Evolutionary conservation across 1,140 invertebrate species (phyloP), one percentile per base, ranked within the genome.

Genomic region (Aphis craccivora): DNA sequence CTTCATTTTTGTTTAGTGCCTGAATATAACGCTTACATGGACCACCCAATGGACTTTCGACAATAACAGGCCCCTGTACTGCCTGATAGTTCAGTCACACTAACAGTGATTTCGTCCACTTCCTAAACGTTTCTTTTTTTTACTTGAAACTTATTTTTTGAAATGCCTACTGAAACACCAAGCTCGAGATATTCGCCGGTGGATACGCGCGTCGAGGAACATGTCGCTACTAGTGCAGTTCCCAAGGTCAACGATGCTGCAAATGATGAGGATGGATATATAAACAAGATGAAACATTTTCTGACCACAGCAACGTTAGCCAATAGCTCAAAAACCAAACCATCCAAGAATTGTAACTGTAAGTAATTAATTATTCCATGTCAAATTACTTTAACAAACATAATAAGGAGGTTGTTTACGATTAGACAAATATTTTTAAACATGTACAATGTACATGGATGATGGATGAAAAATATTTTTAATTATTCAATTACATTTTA

Each of bases 301-400:
- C 76, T 93, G n/a, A 37, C 91, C 48, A 86, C 91, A 9, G 81
- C 76, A 22, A 40, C 91, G 20, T 40, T 83, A n/a, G 23, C 91
- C 25, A 84, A 86, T 30, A 83, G 25, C 25, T 83, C 81, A 9
- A 93, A 84, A 14, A 53, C 48, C 8, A 86, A 84, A 30, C 30
- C 81, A 14, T 53, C 91, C 43, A 93, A 48, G 30, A 84, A 93
- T 40, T 93, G 81, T 86, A 93, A 93, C 8, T 51, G 91, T 93
- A 55, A 93, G 91, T 93, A 93, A 23, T 30, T 51, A 14, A 90
- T 60, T 25, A 35, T 53, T 37, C 22, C 48, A 22, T 30, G 8
- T 25, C 43, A 23, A 51, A 30, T 87, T 30, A 30, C 40, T 87
- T 30, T 87, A 3, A 76, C 30, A n/a, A 30, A n/a, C 60, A n/a